A percentile compares a stretch with the other conserved stretches of the same genome.
These are phyloP conservation scores for Entomyzon cyanotis DNA, from an alignment of 2,113 vertebrate genomes.

Conservation along the genomic window DNA sequence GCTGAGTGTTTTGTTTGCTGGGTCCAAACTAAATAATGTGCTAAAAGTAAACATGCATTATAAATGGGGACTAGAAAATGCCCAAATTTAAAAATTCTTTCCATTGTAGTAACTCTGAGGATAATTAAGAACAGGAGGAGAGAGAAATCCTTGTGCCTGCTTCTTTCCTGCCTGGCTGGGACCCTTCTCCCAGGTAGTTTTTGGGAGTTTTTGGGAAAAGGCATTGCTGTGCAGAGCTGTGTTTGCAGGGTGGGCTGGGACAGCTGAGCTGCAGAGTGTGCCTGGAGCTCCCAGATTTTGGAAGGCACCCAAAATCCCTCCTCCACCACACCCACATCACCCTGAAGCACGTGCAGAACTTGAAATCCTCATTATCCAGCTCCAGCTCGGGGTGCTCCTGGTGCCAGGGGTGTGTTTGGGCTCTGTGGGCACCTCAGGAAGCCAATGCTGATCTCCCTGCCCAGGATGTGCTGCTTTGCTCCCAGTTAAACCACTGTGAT, in stretches of 20 bases:
- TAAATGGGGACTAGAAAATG: slow-evolving; percentile 46
- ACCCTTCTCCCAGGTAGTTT: neutral
- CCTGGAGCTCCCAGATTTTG: neutral
- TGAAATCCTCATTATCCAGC: neutral
- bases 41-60: slow-evolving; percentile 60
- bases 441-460: neutral
- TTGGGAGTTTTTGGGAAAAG: neutral
- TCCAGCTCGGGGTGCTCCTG: fast-evolving
- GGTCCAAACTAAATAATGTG: slow-evolving; percentile 58
- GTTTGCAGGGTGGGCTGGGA: neutral
- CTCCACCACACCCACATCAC: neutral
- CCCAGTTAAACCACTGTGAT: neutral
- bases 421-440: neutral
- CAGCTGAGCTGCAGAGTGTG: neutral
- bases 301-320: neutral
- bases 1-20: slow-evolving; percentile 59
- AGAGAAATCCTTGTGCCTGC: neutral
- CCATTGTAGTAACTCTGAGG: slow-evolving; percentile 46
- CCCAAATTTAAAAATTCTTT: slow-evolving; percentile 50
- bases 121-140: slow-evolving; percentile 39
- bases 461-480: neutral
- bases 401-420: neutral
- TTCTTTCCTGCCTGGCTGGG: neutral
- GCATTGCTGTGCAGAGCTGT: neutral
- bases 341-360: neutral